Conservation (phyloP, 2,113 vertebrate genomes). For the Chaenocephalus aceratus region DNA sequence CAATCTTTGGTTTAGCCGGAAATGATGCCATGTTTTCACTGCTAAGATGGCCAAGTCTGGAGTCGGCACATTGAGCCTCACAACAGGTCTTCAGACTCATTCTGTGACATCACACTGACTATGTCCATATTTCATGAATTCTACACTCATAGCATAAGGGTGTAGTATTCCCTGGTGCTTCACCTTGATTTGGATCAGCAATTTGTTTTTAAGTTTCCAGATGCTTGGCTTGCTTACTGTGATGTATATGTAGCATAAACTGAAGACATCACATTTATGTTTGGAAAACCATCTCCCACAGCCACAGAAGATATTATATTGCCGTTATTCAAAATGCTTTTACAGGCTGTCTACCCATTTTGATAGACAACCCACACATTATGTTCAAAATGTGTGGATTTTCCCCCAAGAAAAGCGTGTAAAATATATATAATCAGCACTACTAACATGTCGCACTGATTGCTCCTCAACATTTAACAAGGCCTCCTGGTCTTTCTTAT, state of each 20-base stretch:
- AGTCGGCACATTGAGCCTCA: too few relatives aligned
- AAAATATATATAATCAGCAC: neutral
- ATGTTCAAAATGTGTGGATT: neutral
- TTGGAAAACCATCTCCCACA: neutral
- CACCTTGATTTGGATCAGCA: neutral
- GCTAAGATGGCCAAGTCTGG: too few relatives aligned
- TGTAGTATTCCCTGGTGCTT: neutral
- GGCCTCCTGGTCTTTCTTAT: slow-evolving; percentile 14
- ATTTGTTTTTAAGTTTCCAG: neutral
- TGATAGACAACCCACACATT: neutral
- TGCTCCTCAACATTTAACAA: neutral
- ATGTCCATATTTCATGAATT: too few relatives aligned
- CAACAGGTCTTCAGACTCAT: too few relatives aligned
- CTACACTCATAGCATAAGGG: neutral
- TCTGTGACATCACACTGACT: too few relatives aligned
- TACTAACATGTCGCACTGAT: neutral
- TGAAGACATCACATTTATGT: neutral
- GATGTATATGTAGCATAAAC: neutral
- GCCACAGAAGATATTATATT: neutral
- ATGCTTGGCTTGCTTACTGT: slow-evolving; percentile 5
- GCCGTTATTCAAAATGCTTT: neutral
- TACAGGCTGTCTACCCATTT: neutral
- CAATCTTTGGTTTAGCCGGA: too few relatives aligned
- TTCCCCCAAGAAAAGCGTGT: neutral
- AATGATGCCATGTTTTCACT: too few relatives aligned